phyloP scores from a whole-genome alignment of 1,140 invertebrate genomes.

The Dinothrombium tinctorium region DNA sequence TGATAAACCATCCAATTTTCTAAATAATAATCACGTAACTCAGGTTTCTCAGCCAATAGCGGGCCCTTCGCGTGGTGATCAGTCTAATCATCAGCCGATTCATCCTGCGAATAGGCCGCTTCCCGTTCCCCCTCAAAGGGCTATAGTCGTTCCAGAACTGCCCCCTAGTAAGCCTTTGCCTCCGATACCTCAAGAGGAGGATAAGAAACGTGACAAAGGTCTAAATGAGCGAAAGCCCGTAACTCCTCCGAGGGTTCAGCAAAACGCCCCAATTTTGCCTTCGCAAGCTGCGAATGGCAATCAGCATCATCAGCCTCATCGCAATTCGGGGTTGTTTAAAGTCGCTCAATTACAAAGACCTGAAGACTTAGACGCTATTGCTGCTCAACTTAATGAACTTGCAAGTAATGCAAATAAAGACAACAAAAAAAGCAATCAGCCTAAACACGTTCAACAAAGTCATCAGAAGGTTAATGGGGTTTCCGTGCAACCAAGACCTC shows the following conservation, averaged over 20 bases:
- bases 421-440: conserved; percentile 6
- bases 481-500: neutral
- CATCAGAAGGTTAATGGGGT: conserved; percentile 5
- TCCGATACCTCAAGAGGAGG: conserved; percentile 47
- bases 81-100: neutral
- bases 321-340: conserved; percentile 16
- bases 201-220: conserved; percentile 15
- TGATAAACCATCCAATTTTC: neutral
- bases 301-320: conserved; percentile 9
- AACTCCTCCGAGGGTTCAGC: conserved; percentile 27
- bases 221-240: conserved; percentile 25
- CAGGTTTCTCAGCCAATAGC: neutral
- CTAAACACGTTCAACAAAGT: conserved; percentile 5
- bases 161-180: conserved; percentile 50
- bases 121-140: conserved; percentile 51
- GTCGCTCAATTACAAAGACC: conserved; percentile 14
- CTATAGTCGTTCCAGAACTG: conserved; percentile 37
- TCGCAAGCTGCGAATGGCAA: conserved; percentile 8
- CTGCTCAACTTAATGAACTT: conserved; percentile 74
- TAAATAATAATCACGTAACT: neutral
- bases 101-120: conserved; percentile 64
- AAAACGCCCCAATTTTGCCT: conserved; percentile 13
- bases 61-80: neutral
- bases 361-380: conserved; percentile 60
- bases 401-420: conserved; percentile 18